Conservation (phyloP, 2,888 invertebrate genomes). For the Clivina fossor region DNA sequence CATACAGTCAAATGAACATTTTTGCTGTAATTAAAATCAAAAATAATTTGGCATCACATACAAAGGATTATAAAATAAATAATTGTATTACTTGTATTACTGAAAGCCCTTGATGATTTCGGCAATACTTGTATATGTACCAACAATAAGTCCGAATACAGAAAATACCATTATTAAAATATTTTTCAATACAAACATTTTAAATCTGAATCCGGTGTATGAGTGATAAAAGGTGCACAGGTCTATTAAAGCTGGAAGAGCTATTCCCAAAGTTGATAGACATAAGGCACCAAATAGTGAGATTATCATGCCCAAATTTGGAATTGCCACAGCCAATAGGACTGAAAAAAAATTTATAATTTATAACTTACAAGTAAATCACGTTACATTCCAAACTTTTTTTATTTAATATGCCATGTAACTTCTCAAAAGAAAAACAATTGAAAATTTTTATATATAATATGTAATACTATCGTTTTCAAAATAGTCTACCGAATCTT, state of each 20-base stretch:
- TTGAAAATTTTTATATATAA: not conserved
- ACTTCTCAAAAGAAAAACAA: not conserved
- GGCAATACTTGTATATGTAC: slow-evolving; percentile 65
- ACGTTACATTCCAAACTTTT: not conserved
- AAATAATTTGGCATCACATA: too few relatives aligned
- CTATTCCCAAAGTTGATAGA: slow-evolving; percentile 82
- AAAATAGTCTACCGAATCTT: slow-evolving; percentile 5
- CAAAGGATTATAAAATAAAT: too few relatives aligned
- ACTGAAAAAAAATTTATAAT: slow-evolving; percentile 67
- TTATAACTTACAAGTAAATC: not conserved
- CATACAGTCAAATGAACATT: too few relatives aligned
- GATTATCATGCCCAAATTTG: slow-evolving; percentile 78
- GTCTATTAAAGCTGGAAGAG: slow-evolving; percentile 88
- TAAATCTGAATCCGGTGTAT: slow-evolving; percentile 56
- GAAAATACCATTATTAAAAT: slow-evolving; percentile 61
- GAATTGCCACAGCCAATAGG: slow-evolving; percentile 80
- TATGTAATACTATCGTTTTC: not conserved
- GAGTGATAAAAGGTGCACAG: slow-evolving; percentile 78
- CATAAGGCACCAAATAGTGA: slow-evolving; percentile 86
- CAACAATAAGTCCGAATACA: slow-evolving; percentile 64
- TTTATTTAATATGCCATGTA: not conserved
- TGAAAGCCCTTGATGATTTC: slow-evolving; percentile 59
- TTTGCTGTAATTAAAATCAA: too few relatives aligned
- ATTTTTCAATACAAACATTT: slow-evolving; percentile 57
- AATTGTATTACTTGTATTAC: too few relatives aligned